Conservation (phyloP, 53 echinoderm and acorn worm genomes). For the Henricia sp. region DNA sequence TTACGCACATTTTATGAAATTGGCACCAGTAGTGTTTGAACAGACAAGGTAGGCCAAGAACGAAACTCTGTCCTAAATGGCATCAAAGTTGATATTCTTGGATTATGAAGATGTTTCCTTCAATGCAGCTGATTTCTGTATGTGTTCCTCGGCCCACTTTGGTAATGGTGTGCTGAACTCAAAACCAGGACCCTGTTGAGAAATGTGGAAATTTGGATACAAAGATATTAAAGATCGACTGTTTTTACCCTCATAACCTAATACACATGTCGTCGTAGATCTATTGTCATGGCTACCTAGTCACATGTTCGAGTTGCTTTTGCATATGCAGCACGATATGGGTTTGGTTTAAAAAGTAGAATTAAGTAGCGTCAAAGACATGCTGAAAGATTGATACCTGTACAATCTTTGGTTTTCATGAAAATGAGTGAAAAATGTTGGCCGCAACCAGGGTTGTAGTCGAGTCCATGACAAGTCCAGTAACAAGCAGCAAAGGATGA, state of each 20-base stretch:
- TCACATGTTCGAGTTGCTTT: too few species aligned
- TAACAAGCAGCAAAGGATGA: too few species aligned
- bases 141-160: conserved; percentile 82
- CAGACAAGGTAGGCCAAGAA: neutral
- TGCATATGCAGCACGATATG: too few species aligned
- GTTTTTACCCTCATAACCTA: neutral
- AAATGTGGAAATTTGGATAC: neutral
- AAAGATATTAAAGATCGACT: neutral
- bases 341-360: too few species aligned
- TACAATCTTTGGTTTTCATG: neutral
- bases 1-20: neutral
- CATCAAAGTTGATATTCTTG: neutral
- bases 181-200: conserved; percentile 94
- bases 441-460: too few species aligned
- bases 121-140: conserved; percentile 47
- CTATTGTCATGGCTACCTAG: too few species aligned
- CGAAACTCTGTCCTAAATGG: neutral
- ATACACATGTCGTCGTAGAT: too few species aligned
- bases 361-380: conserved; percentile 6
- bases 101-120: neutral
- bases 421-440: too few species aligned
- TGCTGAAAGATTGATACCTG: neutral
- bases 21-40: neutral
- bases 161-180: conserved; percentile 92
- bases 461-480: too few species aligned